Evolutionary conservation across 1,140 invertebrate genomes (phyloP).

Genomic region (Heliconius eleuchia): DNA sequence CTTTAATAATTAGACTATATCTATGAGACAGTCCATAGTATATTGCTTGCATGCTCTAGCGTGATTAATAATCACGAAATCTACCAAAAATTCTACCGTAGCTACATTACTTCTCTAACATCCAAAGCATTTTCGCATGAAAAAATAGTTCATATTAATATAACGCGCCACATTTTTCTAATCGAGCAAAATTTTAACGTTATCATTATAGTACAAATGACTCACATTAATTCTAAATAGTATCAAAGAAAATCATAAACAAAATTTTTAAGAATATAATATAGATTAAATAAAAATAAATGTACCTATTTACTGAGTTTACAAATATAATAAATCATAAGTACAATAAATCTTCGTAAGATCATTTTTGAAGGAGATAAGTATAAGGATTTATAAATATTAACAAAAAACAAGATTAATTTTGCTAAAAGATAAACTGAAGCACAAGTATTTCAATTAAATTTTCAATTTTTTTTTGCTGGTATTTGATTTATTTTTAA

Average conservation of each 20-base stretch:
- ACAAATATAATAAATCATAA: neutral
- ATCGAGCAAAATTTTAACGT: slow-evolving; percentile 20
- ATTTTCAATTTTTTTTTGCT: neutral
- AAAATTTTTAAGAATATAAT: neutral
- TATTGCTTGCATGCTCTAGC: slow-evolving; percentile 50
- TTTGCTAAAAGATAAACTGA: too few species aligned
- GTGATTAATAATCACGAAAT: slow-evolving; percentile 35
- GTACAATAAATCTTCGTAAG: neutral
- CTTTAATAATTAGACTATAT: slow-evolving; percentile 36
- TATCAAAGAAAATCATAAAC: slow-evolving; percentile 11
- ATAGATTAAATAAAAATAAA: neutral
- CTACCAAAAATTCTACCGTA: slow-evolving; percentile 44
- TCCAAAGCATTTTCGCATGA: slow-evolving; percentile 68
- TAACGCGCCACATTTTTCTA: slow-evolving; percentile 36
- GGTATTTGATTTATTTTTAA: too few species aligned
- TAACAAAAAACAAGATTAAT: neutral
- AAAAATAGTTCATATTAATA: slow-evolving; percentile 66
- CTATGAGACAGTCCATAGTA: slow-evolving; percentile 47
- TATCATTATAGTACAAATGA: slow-evolving; percentile 34
- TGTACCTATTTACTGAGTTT: neutral
- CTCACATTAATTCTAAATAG: slow-evolving; percentile 30
- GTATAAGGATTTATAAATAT: neutral
- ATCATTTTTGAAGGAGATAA: neutral
- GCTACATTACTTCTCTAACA: slow-evolving; percentile 62
- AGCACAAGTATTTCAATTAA: neutral